Percentiles rank a stretch among this genome's conserved stretches.
phyloP scores from a whole-genome alignment of 2,797 vertebrate genomes.

The Platyrinchus mystaceus region DNA sequence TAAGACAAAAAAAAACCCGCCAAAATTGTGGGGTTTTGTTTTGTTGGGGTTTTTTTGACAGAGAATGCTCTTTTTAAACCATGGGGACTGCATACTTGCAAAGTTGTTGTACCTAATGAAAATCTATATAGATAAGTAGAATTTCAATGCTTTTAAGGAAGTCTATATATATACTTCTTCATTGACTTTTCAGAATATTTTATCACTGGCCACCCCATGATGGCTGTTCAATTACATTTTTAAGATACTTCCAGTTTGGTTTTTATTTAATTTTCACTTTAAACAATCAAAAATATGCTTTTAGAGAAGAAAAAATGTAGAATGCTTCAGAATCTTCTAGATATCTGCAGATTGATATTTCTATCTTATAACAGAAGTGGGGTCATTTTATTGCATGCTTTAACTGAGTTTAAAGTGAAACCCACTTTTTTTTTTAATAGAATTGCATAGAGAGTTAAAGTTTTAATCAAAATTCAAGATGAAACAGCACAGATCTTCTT shows the following conservation, averaged over 20 bases:
- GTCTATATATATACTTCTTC: not conserved
- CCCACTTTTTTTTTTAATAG: not conserved
- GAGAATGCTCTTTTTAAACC: not conserved
- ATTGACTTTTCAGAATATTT: not conserved
- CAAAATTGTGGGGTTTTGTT: not conserved
- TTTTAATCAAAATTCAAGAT: not conserved
- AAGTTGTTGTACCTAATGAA: not conserved
- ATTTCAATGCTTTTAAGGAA: not conserved
- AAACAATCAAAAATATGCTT: not conserved
- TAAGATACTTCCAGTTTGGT: not conserved
- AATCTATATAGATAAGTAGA: not conserved
- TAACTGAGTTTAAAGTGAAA: not conserved
- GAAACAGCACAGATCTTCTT: not conserved
- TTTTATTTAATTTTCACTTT: not conserved
- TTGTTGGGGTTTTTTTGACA: not conserved
- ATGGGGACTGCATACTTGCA: not conserved
- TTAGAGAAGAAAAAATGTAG: not conserved
- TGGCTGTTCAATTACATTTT: not conserved
- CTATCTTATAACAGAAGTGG: not conserved
- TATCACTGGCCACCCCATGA: not conserved
- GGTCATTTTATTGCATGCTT: not conserved
- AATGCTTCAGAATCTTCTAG: not conserved
- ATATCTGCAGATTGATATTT: not conserved
- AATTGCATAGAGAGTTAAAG: not conserved
- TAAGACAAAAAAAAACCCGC: fast-evolving